phyloP scores from a whole-genome alignment of 2,888 invertebrate species.

The Leucoma salicis region DNA sequence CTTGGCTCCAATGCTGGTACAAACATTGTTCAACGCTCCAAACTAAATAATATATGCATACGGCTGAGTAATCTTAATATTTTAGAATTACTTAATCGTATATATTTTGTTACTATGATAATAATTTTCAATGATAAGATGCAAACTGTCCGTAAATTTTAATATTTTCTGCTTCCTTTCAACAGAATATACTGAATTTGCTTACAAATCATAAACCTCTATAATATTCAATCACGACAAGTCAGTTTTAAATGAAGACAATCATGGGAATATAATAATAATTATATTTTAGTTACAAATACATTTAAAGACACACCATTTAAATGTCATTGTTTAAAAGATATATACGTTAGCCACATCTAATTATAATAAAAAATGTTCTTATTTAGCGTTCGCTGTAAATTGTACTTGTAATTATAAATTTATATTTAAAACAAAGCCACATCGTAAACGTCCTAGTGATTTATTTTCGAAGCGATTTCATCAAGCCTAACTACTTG shows the following conservation, averaged over 20 bases:
- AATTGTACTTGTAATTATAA: slow-evolving; percentile 53
- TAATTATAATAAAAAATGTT: slow-evolving; percentile 59
- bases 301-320: slow-evolving; percentile 28
- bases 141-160: slow-evolving; percentile 17
- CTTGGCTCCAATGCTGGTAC: slow-evolving; percentile 43
- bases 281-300: slow-evolving; percentile 20
- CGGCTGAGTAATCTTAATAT: slow-evolving; percentile 27
- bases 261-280: not conserved
- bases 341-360: slow-evolving; percentile 46
- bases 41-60: slow-evolving; percentile 28
- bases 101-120: slow-evolving; percentile 16
- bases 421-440: slow-evolving; percentile 67
- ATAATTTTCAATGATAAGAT: no score
- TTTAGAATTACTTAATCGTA: slow-evolving; percentile 23
- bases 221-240: not conserved
- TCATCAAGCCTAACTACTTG: slow-evolving; percentile 41
- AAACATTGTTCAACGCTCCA: slow-evolving; percentile 34
- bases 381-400: slow-evolving; percentile 53
- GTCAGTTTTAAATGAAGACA: not conserved
- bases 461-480: slow-evolving; percentile 55
- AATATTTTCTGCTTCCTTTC: slow-evolving; percentile 5
- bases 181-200: no score
- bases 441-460: slow-evolving; percentile 58
- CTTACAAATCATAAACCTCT: no score
- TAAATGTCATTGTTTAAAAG: slow-evolving; percentile 41